phyloP scores from a whole-genome alignment of 2,113 vertebrate species.

The Irena cyanogastra region DNA sequence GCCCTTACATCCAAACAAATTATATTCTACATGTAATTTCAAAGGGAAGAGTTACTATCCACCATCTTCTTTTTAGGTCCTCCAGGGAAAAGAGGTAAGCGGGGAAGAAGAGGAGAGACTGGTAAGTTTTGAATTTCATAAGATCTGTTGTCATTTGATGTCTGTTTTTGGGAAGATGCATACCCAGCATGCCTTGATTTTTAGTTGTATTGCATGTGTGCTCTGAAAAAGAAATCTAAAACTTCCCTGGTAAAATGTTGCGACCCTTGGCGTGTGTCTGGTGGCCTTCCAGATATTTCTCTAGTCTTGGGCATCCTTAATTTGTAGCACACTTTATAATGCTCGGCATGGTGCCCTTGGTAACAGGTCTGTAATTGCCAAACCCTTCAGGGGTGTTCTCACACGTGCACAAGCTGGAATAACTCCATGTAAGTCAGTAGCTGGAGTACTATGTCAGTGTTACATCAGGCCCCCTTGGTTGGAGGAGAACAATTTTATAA shows the following conservation, averaged over 20 bases:
- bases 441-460: not conserved
- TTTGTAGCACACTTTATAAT: not conserved
- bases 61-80: slow-evolving; percentile 80
- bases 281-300: not conserved
- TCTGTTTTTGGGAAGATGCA: not conserved
- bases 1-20: not conserved
- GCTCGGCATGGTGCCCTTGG: rapidly evolving
- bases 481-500: not conserved
- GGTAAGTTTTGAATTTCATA: slow-evolving; percentile 76
- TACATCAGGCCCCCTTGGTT: not conserved
- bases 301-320: not conserved
- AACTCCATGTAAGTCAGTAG: not conserved
- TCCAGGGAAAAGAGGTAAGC: slow-evolving; percentile 94
- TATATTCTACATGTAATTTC: not conserved
- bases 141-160: not conserved
- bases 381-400: not conserved
- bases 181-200: not conserved
- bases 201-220: not conserved
- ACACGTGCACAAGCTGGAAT: not conserved
- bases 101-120: slow-evolving; percentile 92
- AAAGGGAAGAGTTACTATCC: not conserved
- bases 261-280: not conserved
- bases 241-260: not conserved
- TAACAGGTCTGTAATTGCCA: not conserved
- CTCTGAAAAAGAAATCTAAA: not conserved